Conservation (phyloP, 2,888 invertebrate genomes). For the Agrochola macilenta region DNA sequence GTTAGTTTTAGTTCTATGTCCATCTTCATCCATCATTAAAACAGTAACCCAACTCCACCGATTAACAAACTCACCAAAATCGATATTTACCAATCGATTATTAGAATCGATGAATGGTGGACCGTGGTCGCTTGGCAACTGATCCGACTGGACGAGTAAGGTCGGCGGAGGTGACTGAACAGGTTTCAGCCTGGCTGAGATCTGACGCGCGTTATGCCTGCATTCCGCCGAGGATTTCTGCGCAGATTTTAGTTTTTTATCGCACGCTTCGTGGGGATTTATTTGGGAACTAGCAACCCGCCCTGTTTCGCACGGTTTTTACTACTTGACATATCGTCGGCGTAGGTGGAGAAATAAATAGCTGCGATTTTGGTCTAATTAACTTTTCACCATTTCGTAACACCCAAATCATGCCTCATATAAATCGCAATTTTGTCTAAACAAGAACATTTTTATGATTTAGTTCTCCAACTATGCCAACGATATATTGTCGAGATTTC, state of each 20-base stretch:
- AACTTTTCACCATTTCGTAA: too few relatives aligned
- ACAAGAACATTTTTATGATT: too few relatives aligned
- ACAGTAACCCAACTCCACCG: background rate
- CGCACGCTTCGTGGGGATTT: constrained; percentile 1
- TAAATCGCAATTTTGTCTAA: too few relatives aligned
- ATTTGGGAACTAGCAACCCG: background rate
- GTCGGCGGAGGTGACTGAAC: constrained; percentile 63
- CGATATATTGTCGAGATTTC: too few relatives aligned
- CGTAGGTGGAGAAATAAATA: too few relatives aligned
- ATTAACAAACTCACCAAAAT: constrained; percentile 12
- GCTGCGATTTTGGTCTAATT: too few relatives aligned
- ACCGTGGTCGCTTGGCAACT: constrained; percentile 49
- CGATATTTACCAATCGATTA: constrained; percentile 37
- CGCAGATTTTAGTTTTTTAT: constrained; percentile 39
- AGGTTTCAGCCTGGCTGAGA: constrained; percentile 59
- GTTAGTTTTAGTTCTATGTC: background rate
- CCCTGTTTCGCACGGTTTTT: too few relatives aligned
- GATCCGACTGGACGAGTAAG: constrained; percentile 47
- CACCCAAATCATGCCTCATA: too few relatives aligned
- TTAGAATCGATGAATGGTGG: constrained; percentile 35
- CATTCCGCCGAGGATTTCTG: constrained; percentile 61
- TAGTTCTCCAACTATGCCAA: too few relatives aligned
- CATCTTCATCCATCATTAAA: background rate
- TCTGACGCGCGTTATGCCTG: constrained; percentile 51
- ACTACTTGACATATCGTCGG: too few relatives aligned